These are phyloP conservation scores for Philypnodon macrostomus DNA, from an alignment of 2,797 vertebrate genomes.

Conservation along the genomic window DNA sequence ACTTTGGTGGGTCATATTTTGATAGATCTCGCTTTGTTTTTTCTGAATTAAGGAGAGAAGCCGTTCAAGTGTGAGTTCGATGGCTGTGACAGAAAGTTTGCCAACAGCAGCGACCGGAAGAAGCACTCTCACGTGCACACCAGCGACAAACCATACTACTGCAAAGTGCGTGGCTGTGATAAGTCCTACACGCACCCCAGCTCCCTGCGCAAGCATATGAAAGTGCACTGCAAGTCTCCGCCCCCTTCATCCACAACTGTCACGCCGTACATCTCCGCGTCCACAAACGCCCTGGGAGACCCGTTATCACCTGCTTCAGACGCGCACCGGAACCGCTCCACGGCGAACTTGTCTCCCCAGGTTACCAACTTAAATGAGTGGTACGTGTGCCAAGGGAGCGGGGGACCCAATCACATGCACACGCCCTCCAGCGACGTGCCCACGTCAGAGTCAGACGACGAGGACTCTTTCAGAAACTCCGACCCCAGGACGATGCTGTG, in stretches of 20 bases:
- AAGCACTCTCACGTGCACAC: conserved; percentile 98
- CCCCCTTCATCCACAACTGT: conserved; percentile 84
- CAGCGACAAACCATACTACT: conserved; percentile 97
- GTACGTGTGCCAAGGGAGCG: conserved; percentile 96
- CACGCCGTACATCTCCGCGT: conserved; percentile 74
- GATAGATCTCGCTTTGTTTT: too few relatives aligned
- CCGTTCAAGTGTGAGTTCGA: conserved; percentile 99
- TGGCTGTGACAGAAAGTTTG: conserved; percentile 96
- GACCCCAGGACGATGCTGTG: conserved; percentile 91
- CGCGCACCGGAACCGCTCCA: conserved; percentile 78
- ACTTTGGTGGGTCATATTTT: too few relatives aligned
- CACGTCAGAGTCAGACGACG: conserved; percentile 89
- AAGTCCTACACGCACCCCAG: conserved; percentile 95
- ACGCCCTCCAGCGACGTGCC: conserved; percentile 88
- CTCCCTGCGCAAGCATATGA: conserved; percentile 96
- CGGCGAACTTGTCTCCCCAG: conserved; percentile 87
- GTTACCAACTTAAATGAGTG: conserved; percentile 98
- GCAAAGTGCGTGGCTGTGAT: conserved; percentile 94
- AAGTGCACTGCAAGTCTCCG: conserved; percentile 96
- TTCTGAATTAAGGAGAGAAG: conserved; percentile 86
- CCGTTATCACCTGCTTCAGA: conserved; percentile 82
- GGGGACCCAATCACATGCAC: conserved; percentile 85
- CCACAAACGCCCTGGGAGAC: conserved; percentile 80
- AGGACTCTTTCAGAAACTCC: conserved; percentile 86
- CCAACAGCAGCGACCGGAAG: conserved; percentile 98